Percentiles rank a stretch among this genome's conserved stretches.
Evolutionary conservation across 2,888 invertebrate genomes (phyloP).

Genomic region (Athripsodes cinereus): DNA sequence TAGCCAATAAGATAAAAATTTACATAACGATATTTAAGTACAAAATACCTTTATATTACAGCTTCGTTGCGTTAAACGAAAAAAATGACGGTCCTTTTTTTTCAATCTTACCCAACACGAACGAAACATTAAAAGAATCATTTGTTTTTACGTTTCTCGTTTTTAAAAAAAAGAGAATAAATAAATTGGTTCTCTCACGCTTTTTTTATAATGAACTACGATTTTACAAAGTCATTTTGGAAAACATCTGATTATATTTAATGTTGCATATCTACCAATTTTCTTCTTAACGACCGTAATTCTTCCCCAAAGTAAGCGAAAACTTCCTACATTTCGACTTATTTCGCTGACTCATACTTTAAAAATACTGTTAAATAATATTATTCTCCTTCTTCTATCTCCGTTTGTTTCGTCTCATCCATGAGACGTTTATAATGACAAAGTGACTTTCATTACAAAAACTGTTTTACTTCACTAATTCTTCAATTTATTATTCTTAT

Average conservation of each 20-base stretch:
- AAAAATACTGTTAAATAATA: not conserved
- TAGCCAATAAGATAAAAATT: not conserved
- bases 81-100: slow-evolving; percentile 4
- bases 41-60: not conserved
- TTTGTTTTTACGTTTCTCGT: slow-evolving; percentile 12
- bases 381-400: not conserved
- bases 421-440: not conserved
- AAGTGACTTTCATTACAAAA: not conserved
- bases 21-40: not conserved
- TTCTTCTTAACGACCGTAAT: slow-evolving; percentile 4
- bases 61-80: not conserved
- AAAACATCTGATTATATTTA: slow-evolving; percentile 20
- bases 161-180: slow-evolving; percentile 5
- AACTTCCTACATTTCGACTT: not conserved
- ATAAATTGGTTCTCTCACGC: not conserved
- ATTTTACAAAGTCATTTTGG: slow-evolving; percentile 14
- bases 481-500: no score
- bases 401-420: not conserved
- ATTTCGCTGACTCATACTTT: slow-evolving; percentile 1
- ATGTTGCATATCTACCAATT: slow-evolving; percentile 4
- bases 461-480: no score
- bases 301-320: not conserved
- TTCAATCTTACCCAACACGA: slow-evolving; percentile 11
- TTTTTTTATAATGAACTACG: slow-evolving; percentile 2
- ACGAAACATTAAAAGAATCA: slow-evolving; percentile 8